phyloP scores from a whole-genome alignment of 1,140 invertebrate species.

The Trichonephila clavipes region DNA sequence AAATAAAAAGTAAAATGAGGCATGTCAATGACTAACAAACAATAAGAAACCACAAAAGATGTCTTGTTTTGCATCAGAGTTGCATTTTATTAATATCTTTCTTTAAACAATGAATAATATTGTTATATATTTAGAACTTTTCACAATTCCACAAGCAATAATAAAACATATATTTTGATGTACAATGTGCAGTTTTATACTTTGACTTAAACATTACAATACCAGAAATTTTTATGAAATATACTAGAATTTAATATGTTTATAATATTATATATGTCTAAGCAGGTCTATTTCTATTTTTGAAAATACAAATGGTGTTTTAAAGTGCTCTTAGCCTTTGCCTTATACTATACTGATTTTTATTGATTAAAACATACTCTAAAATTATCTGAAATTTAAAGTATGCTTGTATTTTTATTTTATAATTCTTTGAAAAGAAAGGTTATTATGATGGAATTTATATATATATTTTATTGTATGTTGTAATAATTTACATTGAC shows the following conservation, averaged over 20 bases:
- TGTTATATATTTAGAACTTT: too few species aligned
- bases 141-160: too few species aligned
- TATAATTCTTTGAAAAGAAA: neutral
- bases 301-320: neutral
- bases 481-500: neutral
- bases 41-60: too few species aligned
- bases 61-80: too few species aligned
- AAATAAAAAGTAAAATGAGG: too few species aligned
- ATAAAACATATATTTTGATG: too few species aligned
- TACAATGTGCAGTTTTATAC: too few species aligned
- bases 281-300: too few species aligned
- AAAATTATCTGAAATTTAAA: neutral
- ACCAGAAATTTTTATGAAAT: neutral
- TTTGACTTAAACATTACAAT: neutral
- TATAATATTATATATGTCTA: too few species aligned
- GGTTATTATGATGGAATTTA: neutral
- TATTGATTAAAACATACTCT: neutral
- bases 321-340: conserved; percentile 12
- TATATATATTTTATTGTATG: neutral
- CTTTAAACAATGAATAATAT: too few species aligned
- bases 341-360: neutral
- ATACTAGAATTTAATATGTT: neutral
- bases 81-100: too few species aligned
- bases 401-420: neutral
- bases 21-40: too few species aligned